Conservation (phyloP, 2,888 invertebrate species). For the Isoperla grammatica region DNA sequence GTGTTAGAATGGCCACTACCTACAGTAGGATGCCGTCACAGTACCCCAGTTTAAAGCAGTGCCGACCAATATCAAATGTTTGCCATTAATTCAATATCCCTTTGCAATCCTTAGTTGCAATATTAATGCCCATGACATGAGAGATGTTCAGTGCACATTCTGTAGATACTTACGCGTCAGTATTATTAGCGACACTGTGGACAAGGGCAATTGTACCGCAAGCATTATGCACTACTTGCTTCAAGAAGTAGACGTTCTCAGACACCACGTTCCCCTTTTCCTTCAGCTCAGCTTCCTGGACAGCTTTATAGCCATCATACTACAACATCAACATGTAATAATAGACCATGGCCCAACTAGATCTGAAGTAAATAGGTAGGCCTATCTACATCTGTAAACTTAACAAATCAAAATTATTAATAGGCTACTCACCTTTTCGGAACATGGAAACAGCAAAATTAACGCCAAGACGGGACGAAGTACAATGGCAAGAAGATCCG, state of each 20-base stretch:
- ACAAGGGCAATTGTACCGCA: conserved; percentile 97
- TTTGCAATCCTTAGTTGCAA: not conserved
- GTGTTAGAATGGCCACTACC: no score
- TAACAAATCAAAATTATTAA: not conserved
- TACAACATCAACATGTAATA: conserved; percentile 39
- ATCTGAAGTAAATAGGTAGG: not conserved
- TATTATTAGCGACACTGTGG: conserved; percentile 87
- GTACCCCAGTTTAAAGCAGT: no score
- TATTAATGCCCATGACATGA: not conserved
- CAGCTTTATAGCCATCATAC: conserved; percentile 63
- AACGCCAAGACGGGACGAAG: conserved; percentile 82
- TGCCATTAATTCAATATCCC: no score
- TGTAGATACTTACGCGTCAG: conserved; percentile 52
- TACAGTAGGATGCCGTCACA: no score
- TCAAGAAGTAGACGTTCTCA: conserved; percentile 74
- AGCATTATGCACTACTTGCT: conserved; percentile 88
- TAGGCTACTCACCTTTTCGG: conserved; percentile 54
- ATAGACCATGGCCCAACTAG: not conserved
- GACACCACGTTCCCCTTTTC: conserved; percentile 58
- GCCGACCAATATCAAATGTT: not conserved
- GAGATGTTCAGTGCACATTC: not conserved
- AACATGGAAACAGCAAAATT: conserved; percentile 81
- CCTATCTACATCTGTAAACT: not conserved
- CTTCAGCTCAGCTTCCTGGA: conserved; percentile 59
- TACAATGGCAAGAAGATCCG: conserved; percentile 77